A percentile compares a stretch with the other conserved stretches of the same genome.
These are phyloP conservation scores for Drosophila paramelanica DNA, from an alignment of 2,888 invertebrate genomes.

Conservation along the genomic window DNA sequence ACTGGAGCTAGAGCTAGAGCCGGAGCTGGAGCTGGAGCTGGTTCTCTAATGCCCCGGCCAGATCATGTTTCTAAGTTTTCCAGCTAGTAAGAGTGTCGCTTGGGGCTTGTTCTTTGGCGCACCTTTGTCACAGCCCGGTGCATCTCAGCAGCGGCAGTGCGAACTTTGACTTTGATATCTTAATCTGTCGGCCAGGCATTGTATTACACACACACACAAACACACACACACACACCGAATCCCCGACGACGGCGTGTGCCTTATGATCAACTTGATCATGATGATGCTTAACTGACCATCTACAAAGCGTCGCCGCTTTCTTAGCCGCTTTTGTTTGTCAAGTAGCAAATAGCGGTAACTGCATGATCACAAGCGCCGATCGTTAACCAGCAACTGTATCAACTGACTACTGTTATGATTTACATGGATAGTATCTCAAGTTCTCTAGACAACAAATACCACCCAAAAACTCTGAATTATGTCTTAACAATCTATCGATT, in stretches of 20 bases:
- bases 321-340: conserved; percentile 61
- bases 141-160: conserved; percentile 63
- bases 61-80: conserved; percentile 67
- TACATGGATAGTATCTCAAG: conserved; percentile 3
- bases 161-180: conserved; percentile 81
- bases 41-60: conserved; percentile 44
- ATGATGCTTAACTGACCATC: conserved; percentile 40
- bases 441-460: conserved; percentile 2
- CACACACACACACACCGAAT: neutral
- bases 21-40: conserved; percentile 27
- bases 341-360: conserved; percentile 74
- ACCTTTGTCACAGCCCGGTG: conserved; percentile 71
- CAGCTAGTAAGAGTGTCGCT: conserved; percentile 62
- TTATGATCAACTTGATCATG: conserved; percentile 51
- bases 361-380: conserved; percentile 72
- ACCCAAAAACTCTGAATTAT: neutral
- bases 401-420: conserved; percentile 54
- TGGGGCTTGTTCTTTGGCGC: conserved; percentile 49
- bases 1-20: conserved; percentile 9
- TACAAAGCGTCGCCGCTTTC: conserved; percentile 68
- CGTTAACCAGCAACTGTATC: conserved; percentile 32
- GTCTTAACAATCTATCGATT: too few relatives aligned
- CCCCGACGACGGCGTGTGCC: conserved; percentile 69
- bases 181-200: conserved; percentile 68
- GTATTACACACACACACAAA: conserved; percentile 51